Base-by-base conservation (phyloP, 2,888 invertebrate species). In the Eupsilia transversa region DNA sequence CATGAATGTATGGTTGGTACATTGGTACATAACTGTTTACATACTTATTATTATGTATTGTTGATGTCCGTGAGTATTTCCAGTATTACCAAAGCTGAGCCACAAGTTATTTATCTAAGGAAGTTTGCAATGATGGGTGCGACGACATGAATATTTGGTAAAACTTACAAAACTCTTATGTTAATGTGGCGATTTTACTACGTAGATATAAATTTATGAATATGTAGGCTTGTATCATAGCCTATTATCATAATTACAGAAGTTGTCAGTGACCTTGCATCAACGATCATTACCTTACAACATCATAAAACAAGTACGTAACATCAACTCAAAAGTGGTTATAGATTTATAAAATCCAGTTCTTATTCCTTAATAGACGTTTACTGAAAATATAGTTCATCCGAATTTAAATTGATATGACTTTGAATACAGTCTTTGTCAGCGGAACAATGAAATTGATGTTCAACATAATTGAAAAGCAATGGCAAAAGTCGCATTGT, bases 361-460 rank as follows among this genome's bases (percentile, higher is more conserved):
- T 80, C 80, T 27, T 54, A 54, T 74, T 60, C 33, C 38, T 60
- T 27, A 73, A 65, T 27, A 59, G 23, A 52, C 41, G 17, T 52
- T 66, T 27, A 46, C 49, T 70, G 3, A 52, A 70, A 74, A 71
- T 71, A 66, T 54, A 56, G 65, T 61, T 66, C 33, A 66, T 33
- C 54, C 35, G 33, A 59, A 68, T 72, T 57, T 54, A 35, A 65
- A 66, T 57, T 79, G 60, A 66, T 66, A 66, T 63, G 49, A 61
- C 38, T 72, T 67, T 73, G 67, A 72, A 73, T 70, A 69, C 30
- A 35, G 30, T 72, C 49, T 61, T 64, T 38, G 46, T 72, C 49
- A 46, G 69, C 73, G 70, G 77, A 88, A 93, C 91, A 93, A 92
- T 93, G 86, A 91, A 92, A 92, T 90, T 90, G 89, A 89, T 91